Base-by-base conservation (phyloP, 2,113 vertebrate species). In the Catagonus wagneri region DNA sequence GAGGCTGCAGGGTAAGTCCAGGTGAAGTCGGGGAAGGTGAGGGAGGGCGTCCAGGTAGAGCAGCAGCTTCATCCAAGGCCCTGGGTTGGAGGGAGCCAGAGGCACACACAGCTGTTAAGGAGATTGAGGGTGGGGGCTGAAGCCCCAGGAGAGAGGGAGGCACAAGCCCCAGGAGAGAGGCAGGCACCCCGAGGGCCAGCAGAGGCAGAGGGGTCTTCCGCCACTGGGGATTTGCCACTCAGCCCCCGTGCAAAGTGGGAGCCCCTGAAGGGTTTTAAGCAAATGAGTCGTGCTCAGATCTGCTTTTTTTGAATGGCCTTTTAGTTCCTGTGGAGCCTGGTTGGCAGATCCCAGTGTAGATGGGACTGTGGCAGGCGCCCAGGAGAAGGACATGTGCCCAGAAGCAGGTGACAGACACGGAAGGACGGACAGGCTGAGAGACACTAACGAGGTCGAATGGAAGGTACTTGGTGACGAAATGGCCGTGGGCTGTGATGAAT, bases 161-260 rank as follows among this genome's bases (percentile, higher is more conserved):
- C 27, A 36, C 16, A 20, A 11, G 25, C 13, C 1, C 20, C 27
- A 34, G 8, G 44, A 88, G 36, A n/a, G 36, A 60, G 50, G 17
- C 74, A 50, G 54, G 12, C 27, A 36, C 16, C 32, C 23, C 34
- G 13, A 1, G 13, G 54, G 39, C 19, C 66, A 20, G 6, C 34
- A 32, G 25, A 60, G 17, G 60, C 8, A 20, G 36, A 39, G 61
- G 60, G 23, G 15, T 44, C 50, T 60, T 69, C 32, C 7, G 16
- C 32, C 7, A 0, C 17, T 25, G 5, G 54, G 4, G 15, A 16
- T 23, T 15, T 22, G 20, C 34, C 27, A 3, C 15, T 29, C 3
- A 39, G 58, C 27, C 69, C 4, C 20, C n/a, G 22, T 34, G 52
- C 10, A 4, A 1, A 25, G 60, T 0, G 6, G 32, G 20, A 61